Conservation (phyloP, 1,140 invertebrate species). For the Caerostris extrusa region DNA sequence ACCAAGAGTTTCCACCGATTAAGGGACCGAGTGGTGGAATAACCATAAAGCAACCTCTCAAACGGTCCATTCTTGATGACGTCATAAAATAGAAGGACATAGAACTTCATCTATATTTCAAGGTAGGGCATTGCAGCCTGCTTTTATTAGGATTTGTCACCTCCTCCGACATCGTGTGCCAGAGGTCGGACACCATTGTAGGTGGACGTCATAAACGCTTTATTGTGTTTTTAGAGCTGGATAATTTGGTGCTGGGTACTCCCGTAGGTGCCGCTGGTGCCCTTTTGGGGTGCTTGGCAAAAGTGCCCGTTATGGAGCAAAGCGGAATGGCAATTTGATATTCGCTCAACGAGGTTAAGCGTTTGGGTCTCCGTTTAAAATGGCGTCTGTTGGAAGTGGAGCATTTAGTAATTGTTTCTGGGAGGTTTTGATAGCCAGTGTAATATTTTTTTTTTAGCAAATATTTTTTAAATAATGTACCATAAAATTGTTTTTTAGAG, state of each 20-base stretch:
- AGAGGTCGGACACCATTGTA: slow-evolving; percentile 9
- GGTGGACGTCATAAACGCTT: slow-evolving; percentile 36
- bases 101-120: slow-evolving; percentile 66
- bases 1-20: slow-evolving; percentile 30
- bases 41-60: slow-evolving; percentile 50
- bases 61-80: slow-evolving; percentile 44
- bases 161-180: neutral
- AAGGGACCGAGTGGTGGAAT: neutral
- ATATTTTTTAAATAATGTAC: too few species aligned
- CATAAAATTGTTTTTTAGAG: too few species aligned
- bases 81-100: slow-evolving; percentile 58
- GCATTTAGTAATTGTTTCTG: neutral
- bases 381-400: too few species aligned
- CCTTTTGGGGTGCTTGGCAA: neutral
- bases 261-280: slow-evolving; percentile 28
- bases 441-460: too few species aligned
- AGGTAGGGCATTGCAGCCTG: neutral
- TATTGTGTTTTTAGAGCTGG: slow-evolving; percentile 55
- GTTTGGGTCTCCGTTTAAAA: neutral
- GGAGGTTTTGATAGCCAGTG: too few species aligned
- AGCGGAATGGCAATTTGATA: neutral
- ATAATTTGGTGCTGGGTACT: slow-evolving; percentile 36
- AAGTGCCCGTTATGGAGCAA: neutral
- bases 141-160: slow-evolving; percentile 72
- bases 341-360: neutral